Conservation (phyloP, 2,797 vertebrate genomes). For the Phyllotis vaccarum region DNA sequence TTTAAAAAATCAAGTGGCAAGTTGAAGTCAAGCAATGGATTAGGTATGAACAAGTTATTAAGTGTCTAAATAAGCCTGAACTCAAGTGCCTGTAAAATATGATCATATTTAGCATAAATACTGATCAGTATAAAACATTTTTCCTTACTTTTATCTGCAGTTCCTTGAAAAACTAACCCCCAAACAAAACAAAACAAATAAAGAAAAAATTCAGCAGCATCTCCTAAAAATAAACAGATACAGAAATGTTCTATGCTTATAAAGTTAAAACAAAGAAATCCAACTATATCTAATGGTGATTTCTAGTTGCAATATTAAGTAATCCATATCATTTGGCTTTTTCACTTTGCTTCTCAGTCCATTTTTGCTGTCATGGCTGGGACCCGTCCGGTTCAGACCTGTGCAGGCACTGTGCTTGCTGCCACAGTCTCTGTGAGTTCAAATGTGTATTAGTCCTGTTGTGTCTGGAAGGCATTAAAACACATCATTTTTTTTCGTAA, state of each 20-base stretch:
- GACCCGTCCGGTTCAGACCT: not conserved
- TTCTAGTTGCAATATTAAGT: slow-evolving; percentile 24
- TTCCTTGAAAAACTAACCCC: slow-evolving; percentile 38
- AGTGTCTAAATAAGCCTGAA: slow-evolving; percentile 1
- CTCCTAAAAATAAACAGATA: not conserved
- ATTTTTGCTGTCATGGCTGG: not conserved
- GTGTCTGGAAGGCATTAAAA: not conserved
- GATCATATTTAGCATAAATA: slow-evolving; percentile 46
- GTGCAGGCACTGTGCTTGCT: not conserved
- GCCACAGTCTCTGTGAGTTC: not conserved
- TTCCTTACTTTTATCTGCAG: slow-evolving; percentile 16
- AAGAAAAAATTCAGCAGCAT: not conserved
- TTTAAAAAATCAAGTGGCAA: slow-evolving; percentile 30
- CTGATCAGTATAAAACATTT: not conserved
- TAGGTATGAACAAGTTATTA: slow-evolving; percentile 26
- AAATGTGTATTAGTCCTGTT: not conserved
- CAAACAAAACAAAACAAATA: not conserved
- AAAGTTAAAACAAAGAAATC: slow-evolving; percentile 42
- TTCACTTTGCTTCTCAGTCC: not conserved
- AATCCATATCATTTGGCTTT: not conserved
- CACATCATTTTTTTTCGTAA: slow-evolving; percentile 47
- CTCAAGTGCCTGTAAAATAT: slow-evolving; percentile 7
- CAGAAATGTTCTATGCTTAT: slow-evolving; percentile 37
- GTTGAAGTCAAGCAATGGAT: not conserved
- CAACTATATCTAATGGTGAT: slow-evolving; percentile 5